Conservation (phyloP, 2,797 vertebrate species). For the Vultur gryphus region DNA sequence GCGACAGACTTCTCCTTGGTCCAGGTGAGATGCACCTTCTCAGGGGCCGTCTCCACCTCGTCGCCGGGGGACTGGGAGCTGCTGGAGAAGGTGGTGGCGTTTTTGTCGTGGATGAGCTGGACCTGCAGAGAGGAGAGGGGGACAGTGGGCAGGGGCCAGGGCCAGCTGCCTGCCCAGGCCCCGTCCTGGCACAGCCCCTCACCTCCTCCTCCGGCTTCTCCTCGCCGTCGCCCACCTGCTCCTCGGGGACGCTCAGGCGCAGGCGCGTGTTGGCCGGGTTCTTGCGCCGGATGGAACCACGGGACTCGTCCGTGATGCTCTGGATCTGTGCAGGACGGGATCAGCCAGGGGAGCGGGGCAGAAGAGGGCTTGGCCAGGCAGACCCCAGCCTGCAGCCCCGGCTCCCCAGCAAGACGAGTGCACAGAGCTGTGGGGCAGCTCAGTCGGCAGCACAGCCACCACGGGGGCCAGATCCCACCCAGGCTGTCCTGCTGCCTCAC, state of each 20-base stretch:
- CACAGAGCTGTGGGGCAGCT: not conserved
- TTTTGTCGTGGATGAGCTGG: slow-evolving; percentile 95
- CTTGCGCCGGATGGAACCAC: slow-evolving; percentile 95
- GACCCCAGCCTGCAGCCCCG: not conserved
- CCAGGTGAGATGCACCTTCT: slow-evolving; percentile 97
- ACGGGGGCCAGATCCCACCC: not conserved
- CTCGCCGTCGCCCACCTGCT: slow-evolving; percentile 83
- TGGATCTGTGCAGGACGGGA: slow-evolving; percentile 81
- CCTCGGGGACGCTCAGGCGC: slow-evolving; percentile 89
- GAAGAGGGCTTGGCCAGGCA: not conserved
- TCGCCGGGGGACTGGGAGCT: slow-evolving; percentile 83
- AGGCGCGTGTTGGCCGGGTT: slow-evolving; percentile 88
- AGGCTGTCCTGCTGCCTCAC: slow-evolving; percentile 65
- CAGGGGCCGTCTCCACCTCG: slow-evolving; percentile 84
- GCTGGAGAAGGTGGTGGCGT: slow-evolving; percentile 85
- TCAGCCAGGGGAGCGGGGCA: not conserved
- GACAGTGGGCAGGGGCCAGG: not conserved
- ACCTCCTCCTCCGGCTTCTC: slow-evolving; percentile 96
- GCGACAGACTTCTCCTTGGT: slow-evolving; percentile 90
- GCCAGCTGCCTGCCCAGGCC: not conserved
- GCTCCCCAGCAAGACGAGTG: not conserved
- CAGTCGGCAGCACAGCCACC: accelerated
- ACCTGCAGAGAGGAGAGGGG: slow-evolving; percentile 77
- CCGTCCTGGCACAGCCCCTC: not conserved
- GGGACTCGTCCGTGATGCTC: slow-evolving; percentile 96